Percentiles rank a stretch among this genome's conserved stretches.
Evolutionary conservation across 2,797 vertebrate species (phyloP).

Genomic region (Thamnophis elegans): DNA sequence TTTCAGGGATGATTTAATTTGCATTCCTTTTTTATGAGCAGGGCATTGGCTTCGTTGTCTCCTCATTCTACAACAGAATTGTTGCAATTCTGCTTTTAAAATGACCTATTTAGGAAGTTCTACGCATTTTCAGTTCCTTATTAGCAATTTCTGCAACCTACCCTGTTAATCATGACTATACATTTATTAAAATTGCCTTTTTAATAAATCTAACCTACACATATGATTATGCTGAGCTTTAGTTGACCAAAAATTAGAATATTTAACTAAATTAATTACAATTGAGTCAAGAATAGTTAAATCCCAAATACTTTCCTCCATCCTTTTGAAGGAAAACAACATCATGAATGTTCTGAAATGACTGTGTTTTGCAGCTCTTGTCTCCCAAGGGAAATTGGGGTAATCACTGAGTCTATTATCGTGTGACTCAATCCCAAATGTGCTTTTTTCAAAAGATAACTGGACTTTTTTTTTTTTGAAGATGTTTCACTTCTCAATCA

Average conservation of each 20-base stretch:
- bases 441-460: too few relatives aligned
- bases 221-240: background rate
- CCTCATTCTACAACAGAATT: too few relatives aligned
- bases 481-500: background rate
- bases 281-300: background rate
- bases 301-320: background rate
- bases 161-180: background rate
- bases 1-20: background rate
- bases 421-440: too few relatives aligned
- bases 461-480: too few relatives aligned
- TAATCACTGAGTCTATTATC: background rate
- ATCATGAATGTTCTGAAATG: background rate
- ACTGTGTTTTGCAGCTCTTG: background rate
- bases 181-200: background rate
- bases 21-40: background rate
- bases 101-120: background rate
- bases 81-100: background rate
- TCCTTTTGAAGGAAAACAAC: background rate
- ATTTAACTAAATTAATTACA: background rate
- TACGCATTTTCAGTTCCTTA: background rate
- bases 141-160: background rate
- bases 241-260: background rate
- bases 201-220: background rate
- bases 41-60: background rate
- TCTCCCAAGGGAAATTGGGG: background rate